These are phyloP conservation scores for Mastomys natalensis DNA, from an alignment of 2,113 vertebrate species.

Conservation along the genomic window DNA sequence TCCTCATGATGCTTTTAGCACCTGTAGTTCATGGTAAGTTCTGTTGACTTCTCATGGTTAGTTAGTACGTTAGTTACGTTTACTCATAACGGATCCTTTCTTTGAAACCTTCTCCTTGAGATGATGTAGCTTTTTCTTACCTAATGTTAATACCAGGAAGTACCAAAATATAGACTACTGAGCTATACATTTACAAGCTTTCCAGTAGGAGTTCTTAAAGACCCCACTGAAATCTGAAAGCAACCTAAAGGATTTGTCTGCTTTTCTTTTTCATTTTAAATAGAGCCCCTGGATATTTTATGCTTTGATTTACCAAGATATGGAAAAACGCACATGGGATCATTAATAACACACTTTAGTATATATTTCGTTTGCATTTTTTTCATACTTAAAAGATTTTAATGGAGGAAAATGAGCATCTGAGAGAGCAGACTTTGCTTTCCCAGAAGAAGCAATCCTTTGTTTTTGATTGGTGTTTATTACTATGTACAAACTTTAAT, in stretches of 20 bases:
- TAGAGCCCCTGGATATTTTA: background rate
- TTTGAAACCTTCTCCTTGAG: constrained; percentile 45
- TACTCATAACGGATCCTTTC: background rate
- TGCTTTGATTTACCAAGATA: background rate
- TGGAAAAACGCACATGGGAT: background rate
- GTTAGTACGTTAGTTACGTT: background rate
- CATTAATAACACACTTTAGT: background rate
- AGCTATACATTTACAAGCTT: background rate
- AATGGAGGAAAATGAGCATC: background rate
- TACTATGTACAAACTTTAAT: background rate
- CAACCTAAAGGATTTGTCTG: background rate
- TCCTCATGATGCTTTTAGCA: constrained; percentile 91
- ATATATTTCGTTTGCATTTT: background rate
- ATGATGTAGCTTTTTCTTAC: background rate
- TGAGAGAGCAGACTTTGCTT: background rate
- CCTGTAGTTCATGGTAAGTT: constrained; percentile 91
- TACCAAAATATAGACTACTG: background rate
- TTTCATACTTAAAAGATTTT: background rate
- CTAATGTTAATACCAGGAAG: background rate
- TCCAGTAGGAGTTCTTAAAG: constrained; percentile 36
- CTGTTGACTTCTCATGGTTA: constrained; percentile 37
- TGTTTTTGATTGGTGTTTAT: background rate
- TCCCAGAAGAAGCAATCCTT: background rate
- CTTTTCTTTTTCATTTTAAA: background rate
- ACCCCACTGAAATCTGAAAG: background rate